phyloP scores from a whole-genome alignment of 2,888 invertebrate species.

The Theretra japonica region DNA sequence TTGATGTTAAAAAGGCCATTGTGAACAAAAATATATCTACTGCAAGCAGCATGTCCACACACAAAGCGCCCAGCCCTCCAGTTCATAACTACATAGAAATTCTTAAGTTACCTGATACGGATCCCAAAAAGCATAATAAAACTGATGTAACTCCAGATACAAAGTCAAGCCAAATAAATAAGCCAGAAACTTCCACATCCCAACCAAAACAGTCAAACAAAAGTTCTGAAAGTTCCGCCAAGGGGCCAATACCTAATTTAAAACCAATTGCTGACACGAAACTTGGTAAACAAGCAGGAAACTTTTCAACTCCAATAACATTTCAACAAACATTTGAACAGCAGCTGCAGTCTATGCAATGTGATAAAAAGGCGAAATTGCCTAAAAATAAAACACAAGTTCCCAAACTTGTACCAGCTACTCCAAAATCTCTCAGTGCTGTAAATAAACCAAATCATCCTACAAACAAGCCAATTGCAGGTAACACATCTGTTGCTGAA shows the following conservation, averaged over 20 bases:
- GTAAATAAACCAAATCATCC: constrained; percentile 65
- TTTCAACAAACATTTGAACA: constrained; percentile 83
- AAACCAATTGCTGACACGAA: constrained; percentile 82
- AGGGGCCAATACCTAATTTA: constrained; percentile 79
- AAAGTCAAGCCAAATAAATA: constrained; percentile 53
- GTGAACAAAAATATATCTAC: constrained; percentile 72
- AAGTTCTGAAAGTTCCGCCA: constrained; percentile 70
- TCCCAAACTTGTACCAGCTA: constrained; percentile 77
- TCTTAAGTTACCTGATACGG: constrained; percentile 84
- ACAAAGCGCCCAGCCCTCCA: constrained; percentile 78
- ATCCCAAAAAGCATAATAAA: constrained; percentile 67
- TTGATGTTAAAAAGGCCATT: constrained; percentile 67
- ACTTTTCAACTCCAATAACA: constrained; percentile 73
- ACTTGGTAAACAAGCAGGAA: constrained; percentile 70
- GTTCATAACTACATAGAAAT: constrained; percentile 87
- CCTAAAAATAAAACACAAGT: constrained; percentile 78
- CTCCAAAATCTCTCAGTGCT: constrained; percentile 70
- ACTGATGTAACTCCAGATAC: constrained; percentile 55
- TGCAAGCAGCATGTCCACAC: constrained; percentile 59
- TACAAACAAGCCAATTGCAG: constrained; percentile 51
- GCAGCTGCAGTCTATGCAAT: constrained; percentile 72
- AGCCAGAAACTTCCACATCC: constrained; percentile 51
- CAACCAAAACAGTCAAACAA: constrained; percentile 59
- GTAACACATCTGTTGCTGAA: constrained; percentile 51
- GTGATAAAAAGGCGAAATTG: constrained; percentile 75